Evolutionary conservation across 2,113 vertebrate genomes (phyloP).

Genomic region (Genyomyrus donnyi): DNA sequence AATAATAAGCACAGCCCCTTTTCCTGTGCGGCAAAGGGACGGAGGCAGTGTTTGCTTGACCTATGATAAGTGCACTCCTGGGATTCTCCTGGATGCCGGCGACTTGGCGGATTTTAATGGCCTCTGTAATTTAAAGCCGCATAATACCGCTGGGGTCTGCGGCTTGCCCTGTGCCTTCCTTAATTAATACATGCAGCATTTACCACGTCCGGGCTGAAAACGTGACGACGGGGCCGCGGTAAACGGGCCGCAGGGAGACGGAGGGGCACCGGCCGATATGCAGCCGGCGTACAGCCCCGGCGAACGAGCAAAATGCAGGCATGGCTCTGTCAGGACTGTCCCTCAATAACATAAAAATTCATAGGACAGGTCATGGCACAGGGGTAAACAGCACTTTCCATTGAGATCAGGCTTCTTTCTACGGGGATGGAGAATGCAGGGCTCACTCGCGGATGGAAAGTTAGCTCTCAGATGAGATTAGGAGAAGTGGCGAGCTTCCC

Average conservation of each 20-base stretch:
- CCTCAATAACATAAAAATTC: background rate
- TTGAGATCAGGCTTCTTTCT: background rate
- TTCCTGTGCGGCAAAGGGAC: conserved; percentile 21
- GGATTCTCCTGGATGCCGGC: conserved; percentile 43
- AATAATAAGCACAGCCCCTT: conserved; percentile 26
- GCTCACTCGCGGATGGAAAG: background rate
- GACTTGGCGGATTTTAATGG: conserved; percentile 56
- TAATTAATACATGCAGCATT: conserved; percentile 11
- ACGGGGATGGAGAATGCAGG: background rate
- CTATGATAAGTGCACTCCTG: conserved; percentile 58
- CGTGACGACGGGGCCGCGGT: background rate
- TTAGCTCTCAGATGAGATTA: conserved; percentile 11
- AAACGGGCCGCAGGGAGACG: background rate
- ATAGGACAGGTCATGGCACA: background rate
- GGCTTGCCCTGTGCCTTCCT: background rate
- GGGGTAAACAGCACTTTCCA: background rate
- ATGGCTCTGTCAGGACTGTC: background rate
- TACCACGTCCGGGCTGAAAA: background rate
- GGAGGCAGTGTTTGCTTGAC: conserved; percentile 50
- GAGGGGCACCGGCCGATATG: background rate
- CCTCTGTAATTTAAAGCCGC: conserved; percentile 55
- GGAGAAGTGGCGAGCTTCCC: background rate
- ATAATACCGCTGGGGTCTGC: conserved; percentile 58
- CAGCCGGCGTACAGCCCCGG: background rate
- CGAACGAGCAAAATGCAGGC: background rate